These are phyloP conservation scores for Pangasius krempfi DNA, from an alignment of 2,797 vertebrate genomes.

Conservation along the genomic window DNA sequence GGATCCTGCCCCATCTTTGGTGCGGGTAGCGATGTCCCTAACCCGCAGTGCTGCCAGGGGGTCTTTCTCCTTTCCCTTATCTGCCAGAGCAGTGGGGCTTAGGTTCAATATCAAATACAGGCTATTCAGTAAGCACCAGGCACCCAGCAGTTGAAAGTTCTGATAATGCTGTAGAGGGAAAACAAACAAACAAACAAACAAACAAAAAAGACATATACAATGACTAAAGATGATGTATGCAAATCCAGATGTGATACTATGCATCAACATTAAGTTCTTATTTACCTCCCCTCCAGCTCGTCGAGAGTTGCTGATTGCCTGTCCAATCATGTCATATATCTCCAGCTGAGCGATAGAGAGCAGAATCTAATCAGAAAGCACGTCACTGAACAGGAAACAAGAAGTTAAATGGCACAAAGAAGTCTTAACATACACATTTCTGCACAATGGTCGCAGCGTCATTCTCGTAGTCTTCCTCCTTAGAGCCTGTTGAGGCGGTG, in stretches of 20 bases:
- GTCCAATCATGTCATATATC: slow-evolving; percentile 99
- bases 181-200: neutral
- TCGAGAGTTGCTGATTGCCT: slow-evolving; percentile 94
- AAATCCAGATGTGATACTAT: neutral
- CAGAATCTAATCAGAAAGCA: neutral
- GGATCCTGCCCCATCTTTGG: slow-evolving; percentile 95
- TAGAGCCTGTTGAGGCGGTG: slow-evolving; percentile 89
- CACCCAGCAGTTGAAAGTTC: slow-evolving; percentile 97
- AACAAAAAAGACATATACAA: slow-evolving; percentile 8
- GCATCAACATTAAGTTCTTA: neutral
- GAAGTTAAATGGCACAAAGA: neutral
- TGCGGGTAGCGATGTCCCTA: slow-evolving; percentile 90
- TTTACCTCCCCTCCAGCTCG: slow-evolving; percentile 96
- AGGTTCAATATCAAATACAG: slow-evolving; percentile 97
- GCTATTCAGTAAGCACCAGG: slow-evolving; percentile 98
- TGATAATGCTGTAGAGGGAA: slow-evolving; percentile 86
- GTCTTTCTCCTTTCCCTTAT: slow-evolving; percentile 98
- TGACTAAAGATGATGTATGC: neutral
- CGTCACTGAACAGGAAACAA: neutral
- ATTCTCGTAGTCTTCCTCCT: slow-evolving; percentile 98
- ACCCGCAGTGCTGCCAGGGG: slow-evolving; percentile 94
- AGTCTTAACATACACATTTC: slow-evolving; percentile 89
- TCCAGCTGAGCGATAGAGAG: slow-evolving; percentile 80
- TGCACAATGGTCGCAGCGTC: slow-evolving; percentile 98
- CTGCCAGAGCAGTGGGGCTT: slow-evolving; percentile 94